A percentile compares a stretch with the other conserved stretches of the same genome.
Evolutionary conservation across 2,888 invertebrate species (phyloP).

Genomic region (Willowsia nigromaculata): DNA sequence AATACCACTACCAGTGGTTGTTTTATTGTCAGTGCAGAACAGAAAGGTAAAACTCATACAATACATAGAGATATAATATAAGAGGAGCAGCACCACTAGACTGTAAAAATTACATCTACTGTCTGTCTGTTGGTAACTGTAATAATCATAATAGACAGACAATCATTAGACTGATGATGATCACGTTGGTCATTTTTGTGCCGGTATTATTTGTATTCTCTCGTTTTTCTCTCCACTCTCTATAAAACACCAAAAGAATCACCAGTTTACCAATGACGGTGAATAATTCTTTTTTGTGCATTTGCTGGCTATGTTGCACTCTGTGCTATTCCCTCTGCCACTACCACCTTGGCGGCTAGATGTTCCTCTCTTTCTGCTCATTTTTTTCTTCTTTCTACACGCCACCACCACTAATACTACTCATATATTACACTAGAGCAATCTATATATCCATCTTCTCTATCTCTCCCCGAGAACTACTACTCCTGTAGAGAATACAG

Average conservation of each 20-base stretch:
- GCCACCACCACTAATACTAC: background rate
- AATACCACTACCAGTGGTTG: background rate
- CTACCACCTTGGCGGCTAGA: background rate
- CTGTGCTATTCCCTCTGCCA: background rate
- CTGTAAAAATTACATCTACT: background rate
- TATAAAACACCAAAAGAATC: conserved; percentile 23
- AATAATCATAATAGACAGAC: conserved; percentile 61
- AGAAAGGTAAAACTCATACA: background rate
- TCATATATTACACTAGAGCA: conserved; percentile 28
- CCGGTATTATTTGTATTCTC: conserved; percentile 41
- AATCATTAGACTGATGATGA: conserved; percentile 67
- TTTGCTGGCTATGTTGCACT: background rate
- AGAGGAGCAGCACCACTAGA: background rate
- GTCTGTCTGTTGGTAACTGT: conserved; percentile 16
- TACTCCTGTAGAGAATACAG: background rate
- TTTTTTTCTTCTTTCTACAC: background rate
- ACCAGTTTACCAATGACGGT: conserved; percentile 7
- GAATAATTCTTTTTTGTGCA: conserved; percentile 15
- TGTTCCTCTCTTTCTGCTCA: background rate
- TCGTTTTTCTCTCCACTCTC: conserved; percentile 1
- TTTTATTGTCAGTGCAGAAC: background rate
- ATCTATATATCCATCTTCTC: conserved; percentile 22
- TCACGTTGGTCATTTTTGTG: conserved; percentile 69
- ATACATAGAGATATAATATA: background rate
- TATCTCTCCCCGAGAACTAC: conserved; percentile 1